A percentile compares a stretch with the other conserved stretches of the same genome.
Conservation (phyloP, 2,888 invertebrate genomes). For the Alitta virens region DNA sequence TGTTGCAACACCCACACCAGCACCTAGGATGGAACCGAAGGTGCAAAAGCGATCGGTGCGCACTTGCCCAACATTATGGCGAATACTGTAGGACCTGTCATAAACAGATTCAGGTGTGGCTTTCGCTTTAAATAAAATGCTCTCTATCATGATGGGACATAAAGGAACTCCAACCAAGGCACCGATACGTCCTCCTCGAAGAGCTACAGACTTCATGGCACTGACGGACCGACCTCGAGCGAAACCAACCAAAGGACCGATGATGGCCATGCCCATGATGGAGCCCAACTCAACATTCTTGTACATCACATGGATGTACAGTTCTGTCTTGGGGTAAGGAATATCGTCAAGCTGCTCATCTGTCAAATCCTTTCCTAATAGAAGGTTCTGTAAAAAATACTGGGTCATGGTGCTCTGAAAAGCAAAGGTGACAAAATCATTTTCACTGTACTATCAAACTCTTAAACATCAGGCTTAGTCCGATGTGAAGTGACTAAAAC, state of each 20-base stretch:
- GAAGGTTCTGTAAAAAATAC: conserved; percentile 3
- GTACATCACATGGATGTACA: conserved; percentile 39
- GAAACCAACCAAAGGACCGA: conserved; percentile 11
- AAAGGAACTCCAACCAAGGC: conserved; percentile 19
- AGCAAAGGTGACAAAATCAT: no score
- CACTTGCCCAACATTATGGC: conserved; percentile 17
- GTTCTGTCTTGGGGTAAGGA: conserved; percentile 36
- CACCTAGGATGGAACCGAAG: conserved; percentile 10
- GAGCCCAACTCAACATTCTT: conserved; percentile 31
- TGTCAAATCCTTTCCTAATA: not conserved
- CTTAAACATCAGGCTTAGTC: no score
- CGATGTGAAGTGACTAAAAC: no score
- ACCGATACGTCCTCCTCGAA: conserved; percentile 9
- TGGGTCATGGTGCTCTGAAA: conserved; percentile 1
- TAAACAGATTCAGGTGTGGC: conserved; percentile 30
- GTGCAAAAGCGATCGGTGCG: conserved; percentile 11
- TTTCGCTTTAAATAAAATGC: conserved; percentile 35
- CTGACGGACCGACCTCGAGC: not conserved
- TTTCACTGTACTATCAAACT: no score
- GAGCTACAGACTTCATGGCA: not conserved
- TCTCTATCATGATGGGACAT: conserved; percentile 34
- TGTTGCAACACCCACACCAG: not conserved
- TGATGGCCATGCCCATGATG: conserved; percentile 18
- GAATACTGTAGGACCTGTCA: conserved; percentile 29
- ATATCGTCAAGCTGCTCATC: conserved; percentile 22